Percentiles rank a stretch among this genome's conserved stretches.
Evolutionary conservation across 2,113 vertebrate genomes (phyloP).

Genomic region (Zingel zingel): DNA sequence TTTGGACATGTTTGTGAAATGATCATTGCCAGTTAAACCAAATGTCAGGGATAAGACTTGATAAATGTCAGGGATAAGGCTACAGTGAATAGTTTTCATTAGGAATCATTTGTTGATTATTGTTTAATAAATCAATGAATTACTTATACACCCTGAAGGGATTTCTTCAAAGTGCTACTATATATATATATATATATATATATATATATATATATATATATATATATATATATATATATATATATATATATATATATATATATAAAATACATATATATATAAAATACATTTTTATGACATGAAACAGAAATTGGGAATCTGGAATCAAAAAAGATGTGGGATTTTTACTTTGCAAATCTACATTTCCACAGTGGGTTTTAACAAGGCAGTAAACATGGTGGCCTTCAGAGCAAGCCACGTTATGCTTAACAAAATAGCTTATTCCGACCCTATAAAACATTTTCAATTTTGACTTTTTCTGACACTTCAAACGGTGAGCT

Average conservation of each 20-base stretch:
- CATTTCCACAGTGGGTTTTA: not conserved
- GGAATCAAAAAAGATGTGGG: not conserved
- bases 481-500: not conserved
- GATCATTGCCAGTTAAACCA: not conserved
- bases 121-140: not conserved
- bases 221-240: too few species aligned
- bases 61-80: not conserved
- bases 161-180: not conserved
- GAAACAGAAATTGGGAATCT: not conserved
- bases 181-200: too few species aligned
- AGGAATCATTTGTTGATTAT: not conserved
- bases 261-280: too few species aligned
- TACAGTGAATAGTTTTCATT: not conserved
- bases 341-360: constrained; percentile 1
- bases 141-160: not conserved
- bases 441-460: not conserved
- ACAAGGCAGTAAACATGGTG: not conserved
- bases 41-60: not conserved
- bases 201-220: too few species aligned
- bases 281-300: not conserved
- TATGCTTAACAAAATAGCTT: not conserved
- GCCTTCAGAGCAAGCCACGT: not conserved
- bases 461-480: not conserved
- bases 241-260: too few species aligned
- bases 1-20: not conserved